Evolutionary conservation across 2,113 vertebrate genomes (phyloP).

Genomic region (Dicentrarchus labrax): DNA sequence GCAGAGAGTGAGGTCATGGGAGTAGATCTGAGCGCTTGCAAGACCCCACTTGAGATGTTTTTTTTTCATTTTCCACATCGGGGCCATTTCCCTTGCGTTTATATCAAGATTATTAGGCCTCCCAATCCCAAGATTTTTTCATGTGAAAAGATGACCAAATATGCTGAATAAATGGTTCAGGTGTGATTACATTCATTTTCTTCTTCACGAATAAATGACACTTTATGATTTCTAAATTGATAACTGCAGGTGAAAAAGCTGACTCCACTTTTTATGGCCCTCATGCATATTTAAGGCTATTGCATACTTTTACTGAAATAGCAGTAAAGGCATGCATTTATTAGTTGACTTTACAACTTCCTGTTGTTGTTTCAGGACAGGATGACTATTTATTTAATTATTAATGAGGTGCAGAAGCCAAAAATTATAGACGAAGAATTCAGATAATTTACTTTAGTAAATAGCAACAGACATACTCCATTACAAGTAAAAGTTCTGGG

Average conservation of each 20-base stretch:
- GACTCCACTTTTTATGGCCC: constrained; percentile 39
- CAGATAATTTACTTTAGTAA: background rate
- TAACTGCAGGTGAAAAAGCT: constrained; percentile 34
- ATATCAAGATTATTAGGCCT: background rate
- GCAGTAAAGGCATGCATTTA: constrained; percentile 30
- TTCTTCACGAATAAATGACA: constrained; percentile 18
- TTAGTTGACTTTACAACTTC: constrained; percentile 29
- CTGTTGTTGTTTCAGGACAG: constrained; percentile 16
- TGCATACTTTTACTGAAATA: constrained; percentile 31
- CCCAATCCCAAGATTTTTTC: background rate
- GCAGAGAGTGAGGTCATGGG: constrained; percentile 59
- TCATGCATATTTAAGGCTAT: constrained; percentile 54
- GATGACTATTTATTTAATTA: background rate
- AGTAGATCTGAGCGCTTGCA: constrained; percentile 29
- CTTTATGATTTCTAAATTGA: constrained; percentile 46
- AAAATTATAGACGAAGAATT: background rate
- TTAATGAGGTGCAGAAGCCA: background rate
- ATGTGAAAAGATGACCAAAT: background rate
- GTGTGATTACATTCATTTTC: constrained; percentile 21
- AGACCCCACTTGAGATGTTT: constrained; percentile 42
- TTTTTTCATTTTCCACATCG: constrained; percentile 21
- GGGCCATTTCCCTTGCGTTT: background rate
- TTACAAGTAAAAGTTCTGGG: background rate
- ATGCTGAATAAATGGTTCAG: background rate
- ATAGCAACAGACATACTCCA: background rate